Evolutionary conservation across 2,797 vertebrate genomes (phyloP), one percentile per base, ranked within the genome.

Genomic region (Scolopax bukidnonensis): DNA sequence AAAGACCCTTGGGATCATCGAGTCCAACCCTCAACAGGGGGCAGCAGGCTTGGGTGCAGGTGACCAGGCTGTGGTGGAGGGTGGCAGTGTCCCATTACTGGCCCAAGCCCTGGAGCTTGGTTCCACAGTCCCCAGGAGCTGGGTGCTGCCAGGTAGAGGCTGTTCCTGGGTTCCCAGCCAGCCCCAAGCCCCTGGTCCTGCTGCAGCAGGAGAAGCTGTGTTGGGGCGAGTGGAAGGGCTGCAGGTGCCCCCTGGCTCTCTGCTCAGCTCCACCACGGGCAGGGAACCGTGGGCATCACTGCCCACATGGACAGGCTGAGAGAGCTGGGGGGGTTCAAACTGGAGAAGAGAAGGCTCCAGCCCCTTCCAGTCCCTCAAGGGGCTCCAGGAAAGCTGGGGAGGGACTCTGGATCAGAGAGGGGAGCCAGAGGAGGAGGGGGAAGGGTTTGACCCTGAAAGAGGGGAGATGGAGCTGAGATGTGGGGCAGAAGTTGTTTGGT

Each of bases 81-180:
- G 11, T 56, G 87, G n/a, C 68, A 64, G 36, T 0, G 0, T 56
- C 40, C 51, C 11, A 15, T 15, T 40, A 59, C 50, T 41, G 59
- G 45, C 38, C 51, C 2, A 2, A 45, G 57, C 57, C 57, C 32
- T 12, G 25, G 28, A 8, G 3, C 57, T 71, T 30, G n/a, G 17
- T 63, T 57, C 51, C 24, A 4, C 33, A 0, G 0, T 78, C 14
- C 30, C 64, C 36, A 16, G 30, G 53, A 20, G 4, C n/a, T 81
- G 12, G 24, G 41, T 50, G 64, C 61, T 74, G 40, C 80, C 24
- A 17, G 47, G 20, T 24, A n/a, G 54, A 20, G 33, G 28, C 68
- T 59, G 60, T 9, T 36, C 73, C 50, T 53, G 9, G 5, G 36
- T 33, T 23, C 43, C 33, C 21, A 10, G 45, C 56, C 38, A 47